Base-by-base conservation (phyloP, 2,797 vertebrate species). In the Loris lydekkerianus region DNA sequence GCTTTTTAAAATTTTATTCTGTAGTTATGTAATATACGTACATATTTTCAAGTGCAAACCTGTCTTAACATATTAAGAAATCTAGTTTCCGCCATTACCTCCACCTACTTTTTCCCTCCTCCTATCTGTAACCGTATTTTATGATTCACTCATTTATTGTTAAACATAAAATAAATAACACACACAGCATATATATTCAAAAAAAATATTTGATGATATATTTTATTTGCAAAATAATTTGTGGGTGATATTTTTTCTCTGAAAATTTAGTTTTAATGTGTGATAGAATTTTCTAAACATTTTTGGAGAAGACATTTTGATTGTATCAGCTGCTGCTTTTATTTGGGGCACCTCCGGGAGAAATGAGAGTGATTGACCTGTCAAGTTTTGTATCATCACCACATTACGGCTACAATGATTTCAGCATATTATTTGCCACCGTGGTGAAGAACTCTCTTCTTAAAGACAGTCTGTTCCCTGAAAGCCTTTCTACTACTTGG, bases 191-290 rank as follows among this genome's bases (percentile, higher is more conserved):
- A n/a, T 72, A 73, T 56, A 73, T 58, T 76, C 10, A 21, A 34
- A 34, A 34, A 34, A 34, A 34, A 34, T 34, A 34, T 34, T 34
- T 69, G 15, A 56, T 92, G 29, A 69, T 29, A 29, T 29, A 53
- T 63, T 84, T 92, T 91, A 84, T 88, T 91, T 91, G 40, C 69
- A 27, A 91, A 88, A 95, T 83, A 84, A 77, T 77, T 17, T 70
- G 53, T 93, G 53, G 40, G 13, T 31, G 49, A 13, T 80, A 73
- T 70, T 95, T 96, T 94, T 94, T 77, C 60, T 94, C 37, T 93
- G 58, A 82, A 93, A 91, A 87, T 67, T 90, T 69, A 70, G 13
- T 95, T 96, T 94, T 78, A 75, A n/a, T 72, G 43, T 92, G 9
- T 88, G 58, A 46, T n/a, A 91, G 72, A 58, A 53, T 76, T 94